These are phyloP conservation scores for Dunckerocampus dactyliophorus DNA, from an alignment of 2,113 vertebrate species.

Conservation along the genomic window DNA sequence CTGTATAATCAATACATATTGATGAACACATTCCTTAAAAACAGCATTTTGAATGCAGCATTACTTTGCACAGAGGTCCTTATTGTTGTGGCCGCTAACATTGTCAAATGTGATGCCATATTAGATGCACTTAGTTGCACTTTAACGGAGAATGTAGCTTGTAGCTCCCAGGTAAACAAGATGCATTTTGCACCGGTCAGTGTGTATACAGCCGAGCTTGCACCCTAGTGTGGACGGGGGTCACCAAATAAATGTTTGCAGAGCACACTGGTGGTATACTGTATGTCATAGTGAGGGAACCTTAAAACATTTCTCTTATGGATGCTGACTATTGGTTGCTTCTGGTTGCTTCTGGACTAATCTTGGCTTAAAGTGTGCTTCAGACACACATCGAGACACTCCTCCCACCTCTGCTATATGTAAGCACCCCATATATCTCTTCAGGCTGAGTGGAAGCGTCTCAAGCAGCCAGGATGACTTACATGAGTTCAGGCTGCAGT, in stretches of 20 bases:
- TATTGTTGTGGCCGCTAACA: too few relatives aligned
- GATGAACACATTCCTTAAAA: too few relatives aligned
- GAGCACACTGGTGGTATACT: conserved; percentile 26
- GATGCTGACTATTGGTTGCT: not conserved
- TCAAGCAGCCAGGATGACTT: not conserved
- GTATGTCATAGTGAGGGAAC: conserved; percentile 26
- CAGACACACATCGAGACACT: conserved; percentile 32
- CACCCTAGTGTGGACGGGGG: conserved; percentile 41
- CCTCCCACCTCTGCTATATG: conserved; percentile 6
- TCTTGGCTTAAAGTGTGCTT: not conserved
- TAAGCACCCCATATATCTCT: not conserved
- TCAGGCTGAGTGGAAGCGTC: not conserved
- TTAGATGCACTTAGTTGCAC: too few relatives aligned
- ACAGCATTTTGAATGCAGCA: too few relatives aligned
- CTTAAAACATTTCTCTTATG: conserved; percentile 6
- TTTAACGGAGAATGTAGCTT: too few relatives aligned
- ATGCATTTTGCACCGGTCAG: conserved; percentile 19
- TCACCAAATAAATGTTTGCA: conserved; percentile 55
- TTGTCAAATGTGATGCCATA: too few relatives aligned
- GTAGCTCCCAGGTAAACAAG: conserved; percentile 41
- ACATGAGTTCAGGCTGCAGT: not conserved
- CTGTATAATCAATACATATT: too few relatives aligned
- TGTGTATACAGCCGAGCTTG: conserved; percentile 67
- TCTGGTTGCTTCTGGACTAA: not conserved
- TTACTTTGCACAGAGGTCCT: too few relatives aligned